Conservation (phyloP, 1,140 invertebrate species). For the Meloidogyne hapla region DNA sequence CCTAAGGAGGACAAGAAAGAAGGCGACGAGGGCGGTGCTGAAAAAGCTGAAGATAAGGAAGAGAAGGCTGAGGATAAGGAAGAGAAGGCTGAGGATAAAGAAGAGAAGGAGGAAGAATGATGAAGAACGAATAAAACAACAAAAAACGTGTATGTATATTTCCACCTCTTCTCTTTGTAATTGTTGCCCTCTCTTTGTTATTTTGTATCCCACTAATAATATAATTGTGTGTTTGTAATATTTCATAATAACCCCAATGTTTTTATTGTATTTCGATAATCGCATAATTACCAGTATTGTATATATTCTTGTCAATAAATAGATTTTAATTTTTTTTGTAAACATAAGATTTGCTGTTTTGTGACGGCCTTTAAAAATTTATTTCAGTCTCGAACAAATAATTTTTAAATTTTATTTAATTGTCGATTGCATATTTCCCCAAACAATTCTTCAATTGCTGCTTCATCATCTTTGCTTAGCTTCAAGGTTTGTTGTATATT, state of each 20-base stretch:
- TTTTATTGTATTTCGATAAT: too few relatives aligned
- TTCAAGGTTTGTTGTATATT: conserved; percentile 6
- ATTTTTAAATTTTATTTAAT: too few relatives aligned
- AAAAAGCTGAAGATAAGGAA: conserved; percentile 15
- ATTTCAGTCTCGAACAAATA: too few relatives aligned
- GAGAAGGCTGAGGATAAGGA: neutral
- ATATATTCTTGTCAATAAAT: too few relatives aligned
- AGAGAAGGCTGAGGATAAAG: neutral
- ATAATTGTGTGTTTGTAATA: too few relatives aligned
- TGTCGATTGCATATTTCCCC: neutral
- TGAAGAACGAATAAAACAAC: neutral
- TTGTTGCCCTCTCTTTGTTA: neutral
- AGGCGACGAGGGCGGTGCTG: conserved; percentile 13
- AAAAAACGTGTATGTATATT: neutral
- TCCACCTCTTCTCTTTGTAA: neutral
- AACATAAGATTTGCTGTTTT: too few relatives aligned
- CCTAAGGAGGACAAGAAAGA: conserved; percentile 10
- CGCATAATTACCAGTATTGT: too few relatives aligned
- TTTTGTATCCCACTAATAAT: too few relatives aligned
- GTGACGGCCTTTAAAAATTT: too few relatives aligned
- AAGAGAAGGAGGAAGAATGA: neutral
- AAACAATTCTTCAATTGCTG: conserved; percentile 25
- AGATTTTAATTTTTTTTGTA: too few relatives aligned
- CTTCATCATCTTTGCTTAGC: conserved; percentile 25
- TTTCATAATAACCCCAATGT: too few relatives aligned